These are phyloP conservation scores for Machaerirhynchus nigripectus DNA, from an alignment of 2,113 vertebrate species.

Conservation along the genomic window DNA sequence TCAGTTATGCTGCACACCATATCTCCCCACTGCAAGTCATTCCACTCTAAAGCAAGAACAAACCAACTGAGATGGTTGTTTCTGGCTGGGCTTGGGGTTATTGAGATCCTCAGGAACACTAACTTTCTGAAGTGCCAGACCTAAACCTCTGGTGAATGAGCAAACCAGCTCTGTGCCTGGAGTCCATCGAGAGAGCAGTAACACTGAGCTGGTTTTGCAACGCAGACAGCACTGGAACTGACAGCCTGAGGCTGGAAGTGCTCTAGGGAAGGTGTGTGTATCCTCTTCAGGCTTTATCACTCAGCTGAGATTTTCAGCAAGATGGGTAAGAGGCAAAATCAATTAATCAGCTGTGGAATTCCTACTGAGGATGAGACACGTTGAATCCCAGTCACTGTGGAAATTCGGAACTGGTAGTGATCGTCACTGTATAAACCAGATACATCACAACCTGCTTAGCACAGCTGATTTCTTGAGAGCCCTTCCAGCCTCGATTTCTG, in stretches of 20 bases:
- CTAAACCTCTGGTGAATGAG: neutral
- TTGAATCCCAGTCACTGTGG: neutral
- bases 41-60: neutral
- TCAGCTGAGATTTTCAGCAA: neutral
- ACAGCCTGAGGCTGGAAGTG: neutral
- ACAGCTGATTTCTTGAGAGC: neutral
- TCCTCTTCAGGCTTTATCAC: neutral
- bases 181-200: neutral
- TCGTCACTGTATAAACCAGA: neutral
- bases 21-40: neutral
- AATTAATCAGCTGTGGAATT: neutral
- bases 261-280: neutral
- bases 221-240: neutral
- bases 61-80: neutral
- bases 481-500: neutral
- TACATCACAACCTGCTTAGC: neutral
- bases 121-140: neutral
- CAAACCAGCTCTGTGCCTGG: neutral
- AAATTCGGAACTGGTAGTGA: neutral
- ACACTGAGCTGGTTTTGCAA: neutral
- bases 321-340: conserved; percentile 1
- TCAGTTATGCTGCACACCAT: neutral
- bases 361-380: neutral
- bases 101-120: neutral
- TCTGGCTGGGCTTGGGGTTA: neutral